Evolutionary conservation across 2,888 invertebrate species (phyloP), one percentile per base, ranked within the genome.

Genomic region (Lasioglossum pauxillum): DNA sequence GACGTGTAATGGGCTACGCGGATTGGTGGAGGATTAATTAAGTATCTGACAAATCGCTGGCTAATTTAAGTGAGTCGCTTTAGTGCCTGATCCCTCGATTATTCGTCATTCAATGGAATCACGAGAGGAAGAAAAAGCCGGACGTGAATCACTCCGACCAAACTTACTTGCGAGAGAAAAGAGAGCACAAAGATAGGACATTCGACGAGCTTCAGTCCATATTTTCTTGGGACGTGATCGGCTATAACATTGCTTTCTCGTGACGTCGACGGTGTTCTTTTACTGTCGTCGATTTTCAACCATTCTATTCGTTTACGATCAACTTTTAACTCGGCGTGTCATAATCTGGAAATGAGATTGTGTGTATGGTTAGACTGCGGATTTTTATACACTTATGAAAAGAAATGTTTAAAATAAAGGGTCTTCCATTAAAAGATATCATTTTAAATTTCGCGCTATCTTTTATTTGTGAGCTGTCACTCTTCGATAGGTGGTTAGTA

Each of bases 61-160:
- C 31, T 64, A 44, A 84, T 84, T 71, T 83, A 84, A 84, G 83
- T 83, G 53, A 72, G 72, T 35, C 46, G 49, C 46, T 41, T 35
- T 75, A 49, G n/a, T 83, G 78, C 14, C 31, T 75, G 75, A 72
- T 75, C 71, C 60, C 60, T 72, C 75, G 64, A 84, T 83, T 84
- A 84, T 78, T 78, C 83, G 72, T 16, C 75, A 71, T 78, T 75
- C 75, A 64, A 46, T 75, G 78, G 75, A 83, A 78, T 53, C 74
- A 60, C 74, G 27, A 82, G 69, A 78, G 69, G 75, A 84, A 78
- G 78, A 84, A 84, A 84, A 84, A 84, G 78, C 14, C 71, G 14
- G 41, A 83, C 74, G 75, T 84, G 84, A 83, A 78, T 84, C 84
- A 84, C 83, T 83, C 75, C 14, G 75, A 75, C 78, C 75, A 78